Evolutionary conservation across 1,140 invertebrate genomes (phyloP), one percentile per base, ranked within the genome.

Genomic region (Eubasilissa regina): DNA sequence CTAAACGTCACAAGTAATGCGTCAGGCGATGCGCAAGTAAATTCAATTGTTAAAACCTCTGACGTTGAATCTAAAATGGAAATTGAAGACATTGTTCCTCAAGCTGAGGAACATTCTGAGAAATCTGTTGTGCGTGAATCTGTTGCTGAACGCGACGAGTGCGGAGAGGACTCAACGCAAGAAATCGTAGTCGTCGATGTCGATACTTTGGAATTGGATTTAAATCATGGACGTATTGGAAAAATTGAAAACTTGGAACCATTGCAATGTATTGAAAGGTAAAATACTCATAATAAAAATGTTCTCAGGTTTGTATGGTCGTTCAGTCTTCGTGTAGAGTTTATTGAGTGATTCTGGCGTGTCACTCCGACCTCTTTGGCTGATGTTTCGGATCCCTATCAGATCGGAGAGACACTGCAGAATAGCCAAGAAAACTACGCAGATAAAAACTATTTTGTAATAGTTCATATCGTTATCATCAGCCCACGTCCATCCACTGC

Each of bases 201-300:
- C 78, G 83, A 88, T 55, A 87, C 87, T 0, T 84, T 85, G n/a
- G 85, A 88, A 72, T 83, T 89, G 0, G 97, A 99, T 87, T 91
- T 98, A 58, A 98, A 97, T 89, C 97, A 99, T 88, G 93, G 93
- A 17, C 91, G 94, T 83, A 93, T 98, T 80, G 92, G 91, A 11
- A 95, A 95, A 86, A 90, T 97, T 81, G 94, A 96, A 83, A 95
- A 97, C 85, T 90, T 97, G 15, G 95, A 96, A 84, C 91, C 91
- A 3, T 85, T 97, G 12, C 91, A 86, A 17, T 90, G 92, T 80
- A 91, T 97, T 47, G 93, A 98, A 89, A 93, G 92, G 83, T 88
- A 55, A 73, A 47, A 45, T 60, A n/a, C 17, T 19, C n/a, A n/a
- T n/a, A n/a, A n/a, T n/a, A n/a, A n/a, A n/a, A n/a, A n/a, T n/a